Evolutionary conservation across 2,888 invertebrate species (phyloP), one percentile per base, ranked within the genome.

Genomic region (Timandra comae): DNA sequence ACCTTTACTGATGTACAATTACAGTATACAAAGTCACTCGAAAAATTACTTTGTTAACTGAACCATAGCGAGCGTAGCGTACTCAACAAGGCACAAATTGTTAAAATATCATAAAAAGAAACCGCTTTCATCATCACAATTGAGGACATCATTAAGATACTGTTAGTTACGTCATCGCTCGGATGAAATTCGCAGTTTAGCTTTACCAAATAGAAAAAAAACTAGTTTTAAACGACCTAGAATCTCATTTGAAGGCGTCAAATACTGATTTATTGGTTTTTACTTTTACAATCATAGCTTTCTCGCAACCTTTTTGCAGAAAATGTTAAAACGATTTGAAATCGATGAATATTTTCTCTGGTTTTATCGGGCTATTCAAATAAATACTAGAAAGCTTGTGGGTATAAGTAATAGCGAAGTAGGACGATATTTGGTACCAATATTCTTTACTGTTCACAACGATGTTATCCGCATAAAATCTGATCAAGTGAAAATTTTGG

Each of bases 141-240:
- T 63, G 63, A 63, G 63, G 59, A 64, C 63, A 55, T 57, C 33
- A 52, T 46, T 41, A 63, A 61, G 56, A 54, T 62, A 69, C 69
- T 56, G 63, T 68, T 66, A 61, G 52, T 64, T 67, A 62, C 67
- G 56, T 63, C 64, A 63, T 43, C 26, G 41, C n/a, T n/a, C n/a
- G n/a, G n/a, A n/a, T 58, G 46, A 62, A 63, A 58, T 63, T 63
- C 56, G 63, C 52, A 42, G 37, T 41, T 41, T 25, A 38, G 30
- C 63, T 68, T 67, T 68, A 57, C 59, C 59, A 60, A 63, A 63
- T 54, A 61, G 54, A 48, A 46, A 55, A n/a, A 64, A 66, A 64
- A 59, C 33, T 6, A 57, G 65, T 63, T 54, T 59, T 58, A 50
- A 44, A 46, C 53, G 59, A 57, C 60, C 63, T 40, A 58, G 53